Base-by-base conservation (phyloP, 2,113 vertebrate genomes). In the Chloebia gouldiae region DNA sequence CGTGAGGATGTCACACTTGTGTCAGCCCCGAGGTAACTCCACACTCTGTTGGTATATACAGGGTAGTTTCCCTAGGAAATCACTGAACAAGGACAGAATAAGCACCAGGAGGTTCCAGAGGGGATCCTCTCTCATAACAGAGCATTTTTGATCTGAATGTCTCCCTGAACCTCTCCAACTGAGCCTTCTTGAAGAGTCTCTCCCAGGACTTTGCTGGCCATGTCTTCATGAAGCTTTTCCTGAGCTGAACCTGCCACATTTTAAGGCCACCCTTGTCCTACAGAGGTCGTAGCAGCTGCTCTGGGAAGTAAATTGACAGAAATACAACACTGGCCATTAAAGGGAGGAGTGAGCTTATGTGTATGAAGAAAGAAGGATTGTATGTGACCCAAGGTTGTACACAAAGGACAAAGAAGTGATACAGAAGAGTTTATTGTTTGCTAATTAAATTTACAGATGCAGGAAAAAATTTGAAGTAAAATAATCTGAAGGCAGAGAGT, bases 91-190 rank as follows among this genome's bases (percentile, higher is more conserved):
- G 24, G 24, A 13, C 7, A 18, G 8, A 84, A 39, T 8, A 89
- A 68, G 39, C 0, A 1, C 12, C 24, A 50, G 31, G 11, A 44
- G 2, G 3, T 44, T 8, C 39, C 28, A 30, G 63, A 61, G 22
- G 19, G 14, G 13, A 65, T 50, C 21, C 23, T 5, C 15, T 45
- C 0, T 35, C 19, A 35, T 81, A 30, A n/a, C 6, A 53, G 21
- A 30, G 4, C 10, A 21, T 61, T 65, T 4, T 24, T 56, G 51
- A 17, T 65, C 33, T 69, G 15, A n/a, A n/a, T n/a, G n/a, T n/a
- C n/a, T 13, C 50, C 50, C 33, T 75, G 70, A 81, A 37, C 3
- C 3, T 60, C 24, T 69, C 54, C 30, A 60, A 0, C 28, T 9
- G 9, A 54, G 20, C 47, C 8, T 40, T 28, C 33, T n/a, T 22